These are phyloP conservation scores for Poeciliopsis turrubarensis DNA, from an alignment of 2,113 vertebrate genomes.

Conservation along the genomic window DNA sequence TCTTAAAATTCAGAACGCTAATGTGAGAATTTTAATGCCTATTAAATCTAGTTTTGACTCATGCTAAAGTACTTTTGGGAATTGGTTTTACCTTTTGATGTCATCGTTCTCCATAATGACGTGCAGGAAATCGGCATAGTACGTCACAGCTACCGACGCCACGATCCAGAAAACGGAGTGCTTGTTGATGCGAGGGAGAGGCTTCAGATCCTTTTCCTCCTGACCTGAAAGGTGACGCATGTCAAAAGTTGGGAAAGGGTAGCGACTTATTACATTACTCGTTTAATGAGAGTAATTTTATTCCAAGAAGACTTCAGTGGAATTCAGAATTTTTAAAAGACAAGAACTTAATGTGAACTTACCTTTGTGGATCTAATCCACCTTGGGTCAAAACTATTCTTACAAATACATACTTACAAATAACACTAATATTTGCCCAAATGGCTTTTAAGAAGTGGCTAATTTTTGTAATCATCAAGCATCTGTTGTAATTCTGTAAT, in stretches of 20 bases:
- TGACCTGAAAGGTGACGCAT: constrained; percentile 73
- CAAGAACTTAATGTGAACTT: no score
- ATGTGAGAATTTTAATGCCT: not conserved
- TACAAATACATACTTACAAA: no score
- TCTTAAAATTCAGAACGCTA: not conserved
- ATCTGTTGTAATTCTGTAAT: no score
- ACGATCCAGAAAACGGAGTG: constrained; percentile 95
- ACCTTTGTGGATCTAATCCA: no score
- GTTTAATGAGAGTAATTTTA: not conserved
- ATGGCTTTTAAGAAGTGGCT: no score
- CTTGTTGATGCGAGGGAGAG: constrained; percentile 87
- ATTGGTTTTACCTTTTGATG: constrained; percentile 83
- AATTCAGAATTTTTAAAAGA: no score
- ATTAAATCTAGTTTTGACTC: not conserved
- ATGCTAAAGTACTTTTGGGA: not conserved
- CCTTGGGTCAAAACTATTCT: no score
- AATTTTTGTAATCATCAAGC: no score
- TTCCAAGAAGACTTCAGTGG: not conserved
- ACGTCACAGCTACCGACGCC: constrained; percentile 87
- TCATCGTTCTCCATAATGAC: constrained; percentile 83
- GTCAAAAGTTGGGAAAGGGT: not conserved
- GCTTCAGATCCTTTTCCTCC: constrained; percentile 81
- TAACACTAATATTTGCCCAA: no score
- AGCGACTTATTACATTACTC: not conserved
- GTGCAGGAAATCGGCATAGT: constrained; percentile 90